Base-by-base conservation (phyloP, 2,113 vertebrate species). In the Chaenocephalus aceratus region DNA sequence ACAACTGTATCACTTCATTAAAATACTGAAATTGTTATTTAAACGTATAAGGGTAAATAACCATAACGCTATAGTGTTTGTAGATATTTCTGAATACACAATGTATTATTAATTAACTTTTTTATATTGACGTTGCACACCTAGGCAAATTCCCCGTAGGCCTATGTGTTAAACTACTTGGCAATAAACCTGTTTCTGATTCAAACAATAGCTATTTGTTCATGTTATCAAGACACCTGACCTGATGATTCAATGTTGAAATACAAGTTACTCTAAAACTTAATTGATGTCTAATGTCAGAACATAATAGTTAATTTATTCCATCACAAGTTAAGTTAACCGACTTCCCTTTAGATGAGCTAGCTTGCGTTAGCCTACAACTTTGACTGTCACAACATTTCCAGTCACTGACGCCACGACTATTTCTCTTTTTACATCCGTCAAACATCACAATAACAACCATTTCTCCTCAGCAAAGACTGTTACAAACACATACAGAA, bases 291-390 rank as follows among this genome's bases (percentile, higher is more conserved):
- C 12, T 34, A 8, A 13, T 14, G 10, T 1, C 5, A 62, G 44
- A 59, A 0, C 4, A 3, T 36, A 16, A 45, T n/a, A 16, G 26
- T 36, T 75, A 13, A 52, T 41, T 23, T 10, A 10, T n/a, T 34
- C 30, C 15, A 59, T 61, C 21, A 69, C 11, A 51, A 44, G n/a
- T 9, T 10, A 72, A 80, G 49, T 26, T 13, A 3, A 10, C 10
- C 16, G 41, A 88, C 85, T 89, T 90, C 88, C 84, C 78, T 41
- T 36, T 65, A 30, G 53, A 49, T 64, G 26, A 81, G 75, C 75
- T 66, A 52, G 65, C 74, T 63, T 52, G 48, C 30, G 53, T 82
- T 89, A 89, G 88, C 88, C 6, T 53, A 2, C 13, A 77, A 64
- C 45, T 64, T 58, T 18, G 7, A 54, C 63, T 53, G 52, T 76